Evolutionary conservation across 1,140 invertebrate species (phyloP), one percentile per base, ranked within the genome.

Genomic region (Antheraea pernyi): DNA sequence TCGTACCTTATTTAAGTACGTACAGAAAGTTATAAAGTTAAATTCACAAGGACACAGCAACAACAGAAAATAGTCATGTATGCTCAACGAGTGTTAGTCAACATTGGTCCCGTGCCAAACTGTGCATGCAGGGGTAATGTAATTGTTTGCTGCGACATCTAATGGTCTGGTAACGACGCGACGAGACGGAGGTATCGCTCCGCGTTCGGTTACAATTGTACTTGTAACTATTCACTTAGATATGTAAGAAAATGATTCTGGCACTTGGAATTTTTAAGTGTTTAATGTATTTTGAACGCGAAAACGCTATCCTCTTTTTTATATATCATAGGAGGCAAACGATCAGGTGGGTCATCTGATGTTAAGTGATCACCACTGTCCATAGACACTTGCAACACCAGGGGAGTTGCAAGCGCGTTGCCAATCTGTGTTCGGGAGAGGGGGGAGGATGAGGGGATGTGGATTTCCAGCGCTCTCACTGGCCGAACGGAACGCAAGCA

Each of bases 131-230:
- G 65, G 71, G 76, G 80, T 79, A 80, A 86, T 87, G 79, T 91
- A 86, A 91, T 91, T 88, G 86, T 91, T 91, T 88, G 81, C 70
- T 70, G 70, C 78, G 77, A 83, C 71, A 77, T 84, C 81, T 88
- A 87, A 88, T 89, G 82, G 77, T 72, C 76, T 73, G 63, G 72
- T 83, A 88, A 88, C 84, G 83, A 61, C 60, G 13, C 19, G 30
- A 13, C 16, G 13, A 6, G 46, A 84, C 78, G 70, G 72, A 75
- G 66, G 75, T 81, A 81, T 80, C 79, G 81, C 73, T 60, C 22
- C 48, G 18, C 59, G 39, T 67, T 70, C 67, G 42, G 63, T 67
- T 69, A 64, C 18, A 59, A 37, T 42, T 59, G 10, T 48, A 18
- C 42, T 48, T 48, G 13, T 39, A 39, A 42, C 42, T 48, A 22